Conservation (phyloP, 2,888 invertebrate species). For the Gastrophysa polygoni region DNA sequence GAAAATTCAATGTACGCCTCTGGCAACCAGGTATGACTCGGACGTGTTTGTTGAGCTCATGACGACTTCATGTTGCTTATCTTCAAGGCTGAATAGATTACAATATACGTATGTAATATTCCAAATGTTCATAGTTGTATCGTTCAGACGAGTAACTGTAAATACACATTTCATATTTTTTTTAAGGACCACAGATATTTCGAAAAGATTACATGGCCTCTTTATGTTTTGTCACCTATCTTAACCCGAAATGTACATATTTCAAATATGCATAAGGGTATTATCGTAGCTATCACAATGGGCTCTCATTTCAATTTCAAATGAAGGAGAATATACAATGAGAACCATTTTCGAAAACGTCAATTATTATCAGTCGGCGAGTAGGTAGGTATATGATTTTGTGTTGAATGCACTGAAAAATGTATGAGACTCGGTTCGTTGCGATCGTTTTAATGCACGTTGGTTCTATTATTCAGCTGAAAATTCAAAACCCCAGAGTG, state of each 20-base stretch:
- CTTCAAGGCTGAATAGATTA: slow-evolving; percentile 18
- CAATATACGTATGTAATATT: background rate
- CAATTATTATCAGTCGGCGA: slow-evolving; percentile 27
- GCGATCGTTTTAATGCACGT: too few relatives aligned
- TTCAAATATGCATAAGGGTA: slow-evolving; percentile 37
- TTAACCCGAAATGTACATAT: slow-evolving; percentile 23
- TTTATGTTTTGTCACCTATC: slow-evolving; percentile 7
- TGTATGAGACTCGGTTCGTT: background rate
- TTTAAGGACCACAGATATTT: background rate
- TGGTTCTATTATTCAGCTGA: too few relatives aligned
- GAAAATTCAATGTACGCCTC: background rate
- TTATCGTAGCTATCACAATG: slow-evolving; percentile 34
- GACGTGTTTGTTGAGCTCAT: slow-evolving; percentile 5
- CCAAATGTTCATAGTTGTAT: background rate
- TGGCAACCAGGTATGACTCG: slow-evolving; percentile 1
- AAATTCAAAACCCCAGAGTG: too few relatives aligned
- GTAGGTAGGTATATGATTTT: slow-evolving; percentile 27
- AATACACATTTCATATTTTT: background rate
- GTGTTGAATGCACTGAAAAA: slow-evolving; percentile 1
- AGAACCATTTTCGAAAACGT: slow-evolving; percentile 32
- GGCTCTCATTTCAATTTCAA: slow-evolving; percentile 36
- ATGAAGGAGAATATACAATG: slow-evolving; percentile 33
- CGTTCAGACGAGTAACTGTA: background rate
- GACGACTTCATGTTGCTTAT: slow-evolving; percentile 7
- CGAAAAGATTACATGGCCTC: background rate